Evolutionary conservation across 2,797 vertebrate species (phyloP), one percentile per base, ranked within the genome.

Genomic region (Brachymystax lenok): DNA sequence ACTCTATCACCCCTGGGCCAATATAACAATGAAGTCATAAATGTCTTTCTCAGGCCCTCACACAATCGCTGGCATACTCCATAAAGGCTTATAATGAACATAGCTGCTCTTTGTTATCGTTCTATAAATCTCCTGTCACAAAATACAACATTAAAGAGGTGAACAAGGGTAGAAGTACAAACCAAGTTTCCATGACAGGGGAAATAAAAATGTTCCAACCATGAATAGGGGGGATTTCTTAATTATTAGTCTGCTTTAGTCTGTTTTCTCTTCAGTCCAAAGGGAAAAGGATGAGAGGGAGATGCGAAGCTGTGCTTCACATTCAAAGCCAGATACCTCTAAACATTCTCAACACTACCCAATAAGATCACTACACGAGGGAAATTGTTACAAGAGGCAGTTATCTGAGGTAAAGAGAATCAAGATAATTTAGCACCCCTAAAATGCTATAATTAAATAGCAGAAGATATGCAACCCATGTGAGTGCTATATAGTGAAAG

Each of bases 41-140:
- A 83, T 72, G 77, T 74, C 40, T 12, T 52, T 67, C n/a, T 17
- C 30, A 50, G 66, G 63, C 76, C 63, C 19, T 35, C 52, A 64
- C 56, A 61, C 76, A 74, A 75, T 71, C 67, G 67, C 73, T 71
- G 30, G 61, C 56, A 63, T 71, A 74, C 59, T 52, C 61, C 80
- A 80, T 79, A 83, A 81, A 84, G 71, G 66, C 46, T 69, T 74
- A 69, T 75, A 82, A 83, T 77, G 66, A 79, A 76, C 71, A 68
- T 70, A 52, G 68, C 68, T 70, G 72, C 74, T 40, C 40, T 76
- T 76, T 66, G 66, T 72, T 56, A 76, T 59, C 30, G 68, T 46
- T 46, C 40, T 46, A 46, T 46, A 46, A 79, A 35, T 76, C 75
- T 61, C 72, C 63, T 52, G n/a, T 68, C 68, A 76, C 66, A n/a